These are phyloP conservation scores for Hemibagrus wyckioides DNA, from an alignment of 2,113 vertebrate genomes.

Conservation along the genomic window DNA sequence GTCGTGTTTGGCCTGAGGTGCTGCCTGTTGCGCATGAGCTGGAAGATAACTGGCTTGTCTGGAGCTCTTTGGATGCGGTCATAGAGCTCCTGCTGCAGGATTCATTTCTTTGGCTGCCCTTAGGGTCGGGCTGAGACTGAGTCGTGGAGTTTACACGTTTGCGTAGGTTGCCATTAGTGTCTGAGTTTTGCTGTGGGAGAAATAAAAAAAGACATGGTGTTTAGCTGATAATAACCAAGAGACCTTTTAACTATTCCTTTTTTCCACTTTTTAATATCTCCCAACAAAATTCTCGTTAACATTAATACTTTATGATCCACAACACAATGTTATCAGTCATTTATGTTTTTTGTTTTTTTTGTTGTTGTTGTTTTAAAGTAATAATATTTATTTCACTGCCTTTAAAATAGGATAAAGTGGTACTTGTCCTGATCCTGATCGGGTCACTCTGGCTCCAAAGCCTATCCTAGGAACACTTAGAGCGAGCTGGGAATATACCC, in stretches of 20 bases:
- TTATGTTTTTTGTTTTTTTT: neutral
- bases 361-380: neutral
- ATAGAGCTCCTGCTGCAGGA: conserved; percentile 73
- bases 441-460: neutral
- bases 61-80: conserved; percentile 60
- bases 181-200: conserved; percentile 76
- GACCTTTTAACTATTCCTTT: neutral
- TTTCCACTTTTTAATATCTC: neutral
- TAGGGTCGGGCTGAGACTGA: conserved; percentile 75
- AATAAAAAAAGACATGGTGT: conserved; percentile 15
- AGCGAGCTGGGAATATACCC: neutral
- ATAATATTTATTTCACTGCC: neutral
- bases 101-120: conserved; percentile 75
- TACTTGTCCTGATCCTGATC: neutral
- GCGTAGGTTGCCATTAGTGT: conserved; percentile 88
- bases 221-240: neutral
- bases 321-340: neutral
- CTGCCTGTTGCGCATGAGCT: conserved; percentile 61
- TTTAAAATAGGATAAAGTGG: neutral
- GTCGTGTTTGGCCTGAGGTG: conserved; percentile 76
- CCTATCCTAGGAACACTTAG: neutral
- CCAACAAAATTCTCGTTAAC: neutral
- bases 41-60: conserved; percentile 72
- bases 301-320: neutral
- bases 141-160: conserved; percentile 84